Evolutionary conservation across 2,113 vertebrate genomes (phyloP).

Genomic region (Abramis brama): DNA sequence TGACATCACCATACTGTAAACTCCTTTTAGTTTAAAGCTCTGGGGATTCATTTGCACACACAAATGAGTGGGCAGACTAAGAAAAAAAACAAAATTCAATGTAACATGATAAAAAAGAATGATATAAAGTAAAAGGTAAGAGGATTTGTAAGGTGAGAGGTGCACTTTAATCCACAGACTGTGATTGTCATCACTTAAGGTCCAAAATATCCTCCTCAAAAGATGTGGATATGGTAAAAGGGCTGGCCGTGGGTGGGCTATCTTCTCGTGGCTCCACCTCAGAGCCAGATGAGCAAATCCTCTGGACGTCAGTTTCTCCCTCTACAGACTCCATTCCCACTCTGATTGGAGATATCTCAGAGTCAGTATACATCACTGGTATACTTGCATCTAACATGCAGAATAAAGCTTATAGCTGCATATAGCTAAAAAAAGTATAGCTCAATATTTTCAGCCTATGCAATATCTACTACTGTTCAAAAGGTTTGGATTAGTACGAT

Average conservation of each 20-base stretch:
- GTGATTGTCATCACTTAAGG: conserved; percentile 88
- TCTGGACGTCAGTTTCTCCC: conserved; percentile 76
- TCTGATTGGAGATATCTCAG: conserved; percentile 70
- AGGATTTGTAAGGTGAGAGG: conserved; percentile 47
- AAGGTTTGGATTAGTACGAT: neutral
- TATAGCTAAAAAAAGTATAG: neutral
- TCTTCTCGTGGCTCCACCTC: conserved; percentile 79
- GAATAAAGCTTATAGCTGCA: neutral
- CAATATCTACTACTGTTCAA: neutral
- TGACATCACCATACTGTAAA: conserved; percentile 51
- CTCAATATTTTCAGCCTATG: neutral
- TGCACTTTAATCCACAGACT: conserved; percentile 55
- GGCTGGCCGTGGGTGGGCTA: conserved; percentile 75
- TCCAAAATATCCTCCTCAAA: conserved; percentile 92
- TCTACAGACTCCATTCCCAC: conserved; percentile 81
- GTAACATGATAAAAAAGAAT: conserved; percentile 10
- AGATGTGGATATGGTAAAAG: conserved; percentile 80
- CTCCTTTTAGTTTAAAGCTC: conserved; percentile 53
- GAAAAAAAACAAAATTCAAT: conserved; percentile 49
- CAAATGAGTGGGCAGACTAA: conserved; percentile 37
- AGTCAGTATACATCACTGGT: neutral
- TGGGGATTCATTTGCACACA: conserved; percentile 52
- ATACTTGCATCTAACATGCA: neutral
- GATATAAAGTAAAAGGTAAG: conserved; percentile 33
- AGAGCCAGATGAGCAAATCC: conserved; percentile 75